Evolutionary conservation across 2,113 vertebrate species (phyloP).

Genomic region (Piliocolobus tephrosceles): DNA sequence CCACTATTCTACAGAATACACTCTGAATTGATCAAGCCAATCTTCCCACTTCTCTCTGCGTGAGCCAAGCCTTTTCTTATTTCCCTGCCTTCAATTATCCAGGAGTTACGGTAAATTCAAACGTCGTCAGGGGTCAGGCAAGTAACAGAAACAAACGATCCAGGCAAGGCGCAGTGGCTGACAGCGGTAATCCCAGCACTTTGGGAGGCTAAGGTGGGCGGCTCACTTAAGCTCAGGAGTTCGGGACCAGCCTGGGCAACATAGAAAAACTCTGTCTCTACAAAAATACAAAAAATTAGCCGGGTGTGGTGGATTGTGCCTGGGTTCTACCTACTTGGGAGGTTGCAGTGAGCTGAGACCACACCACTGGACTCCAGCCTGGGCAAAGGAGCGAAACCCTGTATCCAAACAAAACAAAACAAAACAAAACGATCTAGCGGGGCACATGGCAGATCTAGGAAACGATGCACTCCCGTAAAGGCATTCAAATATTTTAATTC

Average conservation of each 20-base stretch:
- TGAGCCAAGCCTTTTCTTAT: not conserved
- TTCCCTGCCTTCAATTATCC: not conserved
- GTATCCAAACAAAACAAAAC: too few species aligned
- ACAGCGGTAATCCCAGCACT: too few species aligned
- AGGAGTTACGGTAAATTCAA: conserved; percentile 18
- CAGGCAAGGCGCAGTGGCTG: not conserved
- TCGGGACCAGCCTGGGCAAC: too few species aligned
- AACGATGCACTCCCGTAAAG: not conserved
- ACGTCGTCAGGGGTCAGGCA: conserved; percentile 9
- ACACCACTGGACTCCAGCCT: too few species aligned
- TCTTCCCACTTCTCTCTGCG: conserved; percentile 40
- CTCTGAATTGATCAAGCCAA: conserved; percentile 45
- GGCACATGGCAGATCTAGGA: not conserved
- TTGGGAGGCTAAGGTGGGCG: too few species aligned
- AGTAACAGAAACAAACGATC: conserved; percentile 36
- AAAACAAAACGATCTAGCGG: not conserved
- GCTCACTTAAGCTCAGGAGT: too few species aligned
- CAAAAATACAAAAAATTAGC: too few species aligned
- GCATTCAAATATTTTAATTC: conserved; percentile 24
- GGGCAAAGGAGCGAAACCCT: too few species aligned
- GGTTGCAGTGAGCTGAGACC: too few species aligned
- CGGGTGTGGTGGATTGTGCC: too few species aligned
- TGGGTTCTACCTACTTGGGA: too few species aligned
- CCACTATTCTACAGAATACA: not conserved
- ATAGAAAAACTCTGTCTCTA: too few species aligned